These are phyloP conservation scores for Naja naja DNA, from an alignment of 2,113 vertebrate species.

Conservation along the genomic window DNA sequence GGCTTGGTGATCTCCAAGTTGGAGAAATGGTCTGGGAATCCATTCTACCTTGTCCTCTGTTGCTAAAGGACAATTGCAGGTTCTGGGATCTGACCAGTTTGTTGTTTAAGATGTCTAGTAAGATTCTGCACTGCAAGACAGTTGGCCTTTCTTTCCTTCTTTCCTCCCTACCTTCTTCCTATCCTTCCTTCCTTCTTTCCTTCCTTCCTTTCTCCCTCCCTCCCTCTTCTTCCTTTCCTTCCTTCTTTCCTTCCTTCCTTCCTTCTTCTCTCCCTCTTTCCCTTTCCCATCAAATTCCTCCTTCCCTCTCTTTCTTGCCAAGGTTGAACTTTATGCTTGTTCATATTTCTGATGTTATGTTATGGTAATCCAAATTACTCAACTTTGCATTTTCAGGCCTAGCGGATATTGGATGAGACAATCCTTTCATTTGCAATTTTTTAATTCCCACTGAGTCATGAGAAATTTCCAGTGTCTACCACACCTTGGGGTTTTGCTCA, in stretches of 20 bases:
- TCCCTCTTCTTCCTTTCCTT: too few species aligned
- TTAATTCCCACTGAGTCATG: constrained; percentile 75
- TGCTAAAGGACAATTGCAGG: too few species aligned
- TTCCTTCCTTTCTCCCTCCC: too few species aligned
- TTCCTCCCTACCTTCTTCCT: too few species aligned
- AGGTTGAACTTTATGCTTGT: background rate
- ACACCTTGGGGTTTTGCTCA: constrained; percentile 73
- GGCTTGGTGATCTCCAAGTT: too few species aligned
- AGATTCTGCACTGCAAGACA: background rate
- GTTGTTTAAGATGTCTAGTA: background rate
- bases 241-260: too few species aligned
- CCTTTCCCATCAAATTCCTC: too few species aligned
- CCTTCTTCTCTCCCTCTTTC: too few species aligned
- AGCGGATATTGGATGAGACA: constrained; percentile 73
- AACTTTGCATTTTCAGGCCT: constrained; percentile 69
- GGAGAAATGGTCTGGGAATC: too few species aligned
- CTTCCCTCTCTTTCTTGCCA: background rate
- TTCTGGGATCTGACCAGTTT: background rate
- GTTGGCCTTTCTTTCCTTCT: background rate
- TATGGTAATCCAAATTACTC: constrained; percentile 54
- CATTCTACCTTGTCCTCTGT: too few species aligned
- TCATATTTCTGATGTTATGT: constrained; percentile 13
- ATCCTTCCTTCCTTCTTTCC: too few species aligned
- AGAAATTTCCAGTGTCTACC: constrained; percentile 74
- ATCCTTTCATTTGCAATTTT: constrained; percentile 68